These are phyloP conservation scores for Dasyurus viverrinus DNA, from an alignment of 2,113 vertebrate species.

Conservation along the genomic window DNA sequence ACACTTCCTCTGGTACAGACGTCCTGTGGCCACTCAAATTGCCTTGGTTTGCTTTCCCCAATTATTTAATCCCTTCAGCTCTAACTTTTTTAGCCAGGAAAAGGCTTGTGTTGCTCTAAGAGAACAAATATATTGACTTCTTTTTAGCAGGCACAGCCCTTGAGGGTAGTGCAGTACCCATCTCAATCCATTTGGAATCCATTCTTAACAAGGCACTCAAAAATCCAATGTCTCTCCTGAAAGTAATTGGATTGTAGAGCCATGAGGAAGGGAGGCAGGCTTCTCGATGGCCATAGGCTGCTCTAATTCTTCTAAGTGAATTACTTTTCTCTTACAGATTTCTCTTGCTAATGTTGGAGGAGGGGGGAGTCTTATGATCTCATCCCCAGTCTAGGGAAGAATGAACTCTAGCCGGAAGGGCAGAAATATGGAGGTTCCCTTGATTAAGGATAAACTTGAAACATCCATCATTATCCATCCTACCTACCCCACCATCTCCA, in stretches of 20 bases:
- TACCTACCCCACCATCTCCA: background rate
- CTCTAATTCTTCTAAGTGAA: background rate
- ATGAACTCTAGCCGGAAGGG: background rate
- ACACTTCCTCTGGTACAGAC: background rate
- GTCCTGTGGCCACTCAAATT: background rate
- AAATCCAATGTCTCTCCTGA: background rate
- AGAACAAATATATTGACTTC: constrained; percentile 23
- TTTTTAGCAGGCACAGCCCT: background rate
- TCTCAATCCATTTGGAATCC: background rate
- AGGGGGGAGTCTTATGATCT: background rate
- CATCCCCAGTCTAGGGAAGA: background rate
- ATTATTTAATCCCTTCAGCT: background rate
- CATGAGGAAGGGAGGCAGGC: background rate
- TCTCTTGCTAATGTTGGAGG: background rate
- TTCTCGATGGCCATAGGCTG: background rate
- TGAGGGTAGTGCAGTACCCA: background rate
- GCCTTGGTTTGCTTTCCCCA: background rate
- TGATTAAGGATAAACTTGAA: background rate
- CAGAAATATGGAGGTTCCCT: background rate
- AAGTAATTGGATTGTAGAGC: constrained; percentile 17
- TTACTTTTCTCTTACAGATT: background rate
- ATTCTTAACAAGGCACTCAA: background rate
- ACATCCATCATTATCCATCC: background rate
- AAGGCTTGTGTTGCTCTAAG: background rate
- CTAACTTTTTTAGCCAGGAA: background rate